Conservation (phyloP, 2,888 invertebrate genomes). For the Euplagia quadripunctaria region DNA sequence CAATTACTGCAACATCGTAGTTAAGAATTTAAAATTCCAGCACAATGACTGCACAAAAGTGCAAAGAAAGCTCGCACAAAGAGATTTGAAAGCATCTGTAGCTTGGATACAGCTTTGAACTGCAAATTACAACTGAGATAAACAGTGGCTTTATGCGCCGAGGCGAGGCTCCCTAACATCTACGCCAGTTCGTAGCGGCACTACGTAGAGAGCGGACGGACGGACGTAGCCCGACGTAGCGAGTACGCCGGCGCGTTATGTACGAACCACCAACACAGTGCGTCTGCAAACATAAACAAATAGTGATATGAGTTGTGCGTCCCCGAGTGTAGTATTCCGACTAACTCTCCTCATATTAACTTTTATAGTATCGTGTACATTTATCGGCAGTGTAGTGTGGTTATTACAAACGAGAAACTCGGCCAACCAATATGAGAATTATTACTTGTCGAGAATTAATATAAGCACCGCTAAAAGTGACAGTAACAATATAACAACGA, state of each 20-base stretch:
- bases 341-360: conserved; percentile 82
- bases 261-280: conserved; percentile 72
- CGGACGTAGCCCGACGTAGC: conserved; percentile 76
- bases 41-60: conserved; percentile 78
- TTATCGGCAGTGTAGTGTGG: conserved; percentile 84
- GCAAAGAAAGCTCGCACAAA: conserved; percentile 80
- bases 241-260: conserved; percentile 78
- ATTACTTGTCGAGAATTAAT: conserved; percentile 87
- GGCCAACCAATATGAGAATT: conserved; percentile 83
- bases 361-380: conserved; percentile 81
- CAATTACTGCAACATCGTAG: conserved; percentile 63
- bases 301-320: conserved; percentile 87
- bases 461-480: conserved; percentile 76
- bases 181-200: conserved; percentile 79
- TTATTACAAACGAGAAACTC: conserved; percentile 76
- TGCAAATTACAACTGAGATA: conserved; percentile 82
- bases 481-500: conserved; percentile 70
- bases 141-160: conserved; percentile 72
- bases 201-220: conserved; percentile 75
- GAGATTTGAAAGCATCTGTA: conserved; percentile 83
- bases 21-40: conserved; percentile 69
- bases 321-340: conserved; percentile 78
- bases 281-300: conserved; percentile 81
- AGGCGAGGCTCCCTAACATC: conserved; percentile 56
- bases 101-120: conserved; percentile 79